These are phyloP conservation scores for Muscicapa adusta DNA, from an alignment of 2,113 vertebrate genomes.

Conservation along the genomic window DNA sequence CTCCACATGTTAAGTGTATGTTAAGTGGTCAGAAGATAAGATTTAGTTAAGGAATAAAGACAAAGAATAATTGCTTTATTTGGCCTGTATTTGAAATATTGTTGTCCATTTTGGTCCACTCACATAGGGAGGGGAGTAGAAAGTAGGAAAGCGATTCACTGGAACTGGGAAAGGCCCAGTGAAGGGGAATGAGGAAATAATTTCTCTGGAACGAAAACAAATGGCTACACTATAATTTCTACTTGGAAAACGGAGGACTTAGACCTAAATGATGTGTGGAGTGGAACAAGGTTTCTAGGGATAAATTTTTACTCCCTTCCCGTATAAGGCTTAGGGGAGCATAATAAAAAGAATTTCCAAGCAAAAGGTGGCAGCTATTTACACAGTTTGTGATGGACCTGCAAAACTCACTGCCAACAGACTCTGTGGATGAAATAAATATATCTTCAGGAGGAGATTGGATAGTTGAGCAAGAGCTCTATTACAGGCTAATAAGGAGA, in stretches of 20 bases:
- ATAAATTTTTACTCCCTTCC: neutral
- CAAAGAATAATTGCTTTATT: neutral
- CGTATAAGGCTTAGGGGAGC: neutral
- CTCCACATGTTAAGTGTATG: neutral
- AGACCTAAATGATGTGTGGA: neutral
- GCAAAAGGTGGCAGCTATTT: neutral
- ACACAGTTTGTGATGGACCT: neutral
- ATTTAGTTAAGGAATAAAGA: neutral
- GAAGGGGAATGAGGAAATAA: neutral
- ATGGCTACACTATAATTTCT: neutral
- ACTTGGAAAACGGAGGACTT: neutral
- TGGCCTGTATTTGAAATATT: neutral
- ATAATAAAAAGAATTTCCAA: neutral
- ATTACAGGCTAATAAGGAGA: neutral
- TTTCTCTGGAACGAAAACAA: neutral
- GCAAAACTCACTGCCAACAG: neutral
- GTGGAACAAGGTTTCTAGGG: neutral
- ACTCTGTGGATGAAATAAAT: neutral
- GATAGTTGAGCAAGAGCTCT: neutral
- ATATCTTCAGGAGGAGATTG: neutral
- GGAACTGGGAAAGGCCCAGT: neutral
- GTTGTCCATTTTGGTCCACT: neutral
- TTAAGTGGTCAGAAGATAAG: neutral
- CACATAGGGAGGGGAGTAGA: accelerated
- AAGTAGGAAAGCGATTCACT: neutral